Evolutionary conservation across 2,797 vertebrate genomes (phyloP), one percentile per base, ranked within the genome.

Genomic region (Urophycis tenuis): DNA sequence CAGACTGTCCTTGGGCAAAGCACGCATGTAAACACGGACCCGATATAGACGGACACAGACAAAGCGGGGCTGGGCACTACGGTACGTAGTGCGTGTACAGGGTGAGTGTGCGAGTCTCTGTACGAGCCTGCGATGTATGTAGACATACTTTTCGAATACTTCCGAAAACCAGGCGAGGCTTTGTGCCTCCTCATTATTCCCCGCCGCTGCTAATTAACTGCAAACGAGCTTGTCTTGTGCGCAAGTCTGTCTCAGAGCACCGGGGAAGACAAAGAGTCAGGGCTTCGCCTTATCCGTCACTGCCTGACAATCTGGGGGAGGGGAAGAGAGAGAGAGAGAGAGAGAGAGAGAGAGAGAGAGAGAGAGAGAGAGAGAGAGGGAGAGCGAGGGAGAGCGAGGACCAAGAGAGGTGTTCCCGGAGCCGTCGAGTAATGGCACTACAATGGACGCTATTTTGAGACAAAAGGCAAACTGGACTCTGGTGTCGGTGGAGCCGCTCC

Each of bases 401-500:
- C n/a, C n/a, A 6, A 67, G 60, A 29, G 25, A 67, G 25, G n/a
- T 25, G 60, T 67, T 60, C 53, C 53, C n/a, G 22, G 53, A 10
- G 60, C 8, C 10, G 25, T 29, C 60, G 60, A 29, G 60, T 67
- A n/a, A 67, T 67, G 25, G 60, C 60, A 25, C 60, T 29, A 67
- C 60, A 67, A 67, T 29, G 25, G 60, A 67, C n/a, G 4, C 60
- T 10, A 17, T 67, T 67, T 67, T 7, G 60, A 29, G 11, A 67
- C 9, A 3, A 30, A 29, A 67, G 60, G 60, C 7, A 25, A 67
- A 67, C 60, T 67, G 60, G 60, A 67, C 25, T 25, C 60, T 8
- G n/a, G 60, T 75, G n/a, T 45, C 39, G 14, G 67, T 76, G 45
- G 75, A 76, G 72, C 32, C 39, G 36, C 74, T 30, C 39, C 73